phyloP scores from a whole-genome alignment of 2,797 vertebrate genomes.

The Bufotes viridis region DNA sequence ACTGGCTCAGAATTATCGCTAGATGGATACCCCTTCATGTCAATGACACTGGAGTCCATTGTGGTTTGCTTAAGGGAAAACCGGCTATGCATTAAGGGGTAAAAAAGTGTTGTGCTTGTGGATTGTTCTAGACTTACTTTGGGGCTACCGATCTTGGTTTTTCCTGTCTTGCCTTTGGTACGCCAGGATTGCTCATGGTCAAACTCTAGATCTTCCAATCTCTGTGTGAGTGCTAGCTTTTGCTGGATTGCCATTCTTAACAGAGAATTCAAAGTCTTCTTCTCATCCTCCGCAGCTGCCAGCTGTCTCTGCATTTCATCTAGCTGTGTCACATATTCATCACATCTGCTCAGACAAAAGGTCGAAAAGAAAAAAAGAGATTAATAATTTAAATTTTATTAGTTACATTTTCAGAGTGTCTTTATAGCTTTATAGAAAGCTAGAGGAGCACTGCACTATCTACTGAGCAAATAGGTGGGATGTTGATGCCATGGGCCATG shows the following conservation, averaged over 20 bases:
- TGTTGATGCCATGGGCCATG: background rate
- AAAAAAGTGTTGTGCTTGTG: conserved; percentile 79
- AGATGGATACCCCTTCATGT: conserved; percentile 86
- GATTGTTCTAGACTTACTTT: conserved; percentile 92
- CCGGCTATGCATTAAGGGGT: conserved; percentile 82
- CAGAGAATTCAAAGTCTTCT: conserved; percentile 97
- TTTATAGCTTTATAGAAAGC: background rate
- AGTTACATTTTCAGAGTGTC: conserved; percentile 10
- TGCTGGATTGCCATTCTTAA: conserved; percentile 98
- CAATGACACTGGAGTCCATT: conserved; percentile 81
- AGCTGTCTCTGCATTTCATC: conserved; percentile 99
- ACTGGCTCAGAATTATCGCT: conserved; percentile 74
- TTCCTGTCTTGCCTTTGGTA: conserved; percentile 89
- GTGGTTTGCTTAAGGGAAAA: conserved; percentile 83
- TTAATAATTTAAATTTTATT: background rate
- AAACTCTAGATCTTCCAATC: conserved; percentile 97
- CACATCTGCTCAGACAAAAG: conserved; percentile 81
- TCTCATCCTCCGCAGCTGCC: conserved; percentile 98
- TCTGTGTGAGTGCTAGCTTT: conserved; percentile 95
- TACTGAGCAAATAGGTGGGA: background rate
- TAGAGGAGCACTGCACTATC: background rate
- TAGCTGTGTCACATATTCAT: conserved; percentile 95
- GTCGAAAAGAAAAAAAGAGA: background rate
- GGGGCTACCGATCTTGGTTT: conserved; percentile 92
- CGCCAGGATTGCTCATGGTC: conserved; percentile 94